Conservation (phyloP, 2,888 invertebrate genomes). For the Rugalucina vietnamica region DNA sequence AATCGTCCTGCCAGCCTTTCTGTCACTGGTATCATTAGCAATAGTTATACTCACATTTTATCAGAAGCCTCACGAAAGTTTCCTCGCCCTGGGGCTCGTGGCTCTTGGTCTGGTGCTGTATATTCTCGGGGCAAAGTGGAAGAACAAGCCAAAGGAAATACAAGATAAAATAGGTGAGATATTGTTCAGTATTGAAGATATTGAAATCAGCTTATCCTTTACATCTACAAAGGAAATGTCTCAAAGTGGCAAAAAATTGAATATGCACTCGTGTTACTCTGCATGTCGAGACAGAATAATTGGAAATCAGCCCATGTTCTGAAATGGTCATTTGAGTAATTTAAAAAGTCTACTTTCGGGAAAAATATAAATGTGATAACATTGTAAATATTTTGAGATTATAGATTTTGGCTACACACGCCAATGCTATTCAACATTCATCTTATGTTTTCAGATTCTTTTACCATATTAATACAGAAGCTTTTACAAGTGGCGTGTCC, state of each 20-base stretch:
- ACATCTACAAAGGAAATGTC: too few relatives aligned
- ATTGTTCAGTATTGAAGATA: too few relatives aligned
- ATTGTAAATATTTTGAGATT: neutral
- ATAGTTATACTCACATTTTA: constrained; percentile 94
- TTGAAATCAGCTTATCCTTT: neutral
- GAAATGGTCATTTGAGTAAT: neutral
- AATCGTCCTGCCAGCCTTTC: constrained; percentile 91
- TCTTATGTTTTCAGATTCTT: constrained; percentile 39
- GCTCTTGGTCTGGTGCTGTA: constrained; percentile 89
- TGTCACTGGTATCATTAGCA: constrained; percentile 93
- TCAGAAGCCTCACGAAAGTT: constrained; percentile 89
- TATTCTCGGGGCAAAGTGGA: constrained; percentile 74
- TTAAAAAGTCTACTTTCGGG: neutral
- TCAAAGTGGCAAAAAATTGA: too few relatives aligned
- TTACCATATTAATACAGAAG: constrained; percentile 47
- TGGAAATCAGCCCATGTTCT: neutral
- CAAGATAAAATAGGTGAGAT: constrained; percentile 77
- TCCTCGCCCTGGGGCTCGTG: constrained; percentile 86
- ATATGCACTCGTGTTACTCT: too few relatives aligned
- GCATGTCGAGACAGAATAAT: neutral
- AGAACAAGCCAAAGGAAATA: constrained; percentile 73
- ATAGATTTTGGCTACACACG: neutral
- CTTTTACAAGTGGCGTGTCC: constrained; percentile 48
- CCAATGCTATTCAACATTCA: neutral
- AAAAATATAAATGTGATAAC: neutral